Conservation (phyloP, 2,113 vertebrate genomes). For the Plestiodon gilberti region DNA sequence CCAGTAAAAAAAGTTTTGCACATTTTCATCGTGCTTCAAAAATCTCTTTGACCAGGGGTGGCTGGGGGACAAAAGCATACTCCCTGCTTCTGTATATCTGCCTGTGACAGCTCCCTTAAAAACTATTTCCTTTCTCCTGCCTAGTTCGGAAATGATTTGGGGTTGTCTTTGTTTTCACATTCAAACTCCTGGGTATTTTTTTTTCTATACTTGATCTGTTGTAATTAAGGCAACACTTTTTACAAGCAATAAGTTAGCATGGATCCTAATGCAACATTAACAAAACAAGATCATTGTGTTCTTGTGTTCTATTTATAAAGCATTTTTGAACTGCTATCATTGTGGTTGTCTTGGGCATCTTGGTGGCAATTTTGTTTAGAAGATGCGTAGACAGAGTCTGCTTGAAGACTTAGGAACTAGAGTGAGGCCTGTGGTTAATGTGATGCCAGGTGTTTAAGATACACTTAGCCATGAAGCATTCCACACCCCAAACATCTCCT, state of each 20-base stretch:
- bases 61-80: not conserved
- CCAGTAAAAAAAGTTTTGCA: not conserved
- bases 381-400: not conserved
- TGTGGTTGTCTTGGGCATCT: not conserved
- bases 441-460: not conserved
- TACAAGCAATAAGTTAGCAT: not conserved
- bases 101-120: not conserved
- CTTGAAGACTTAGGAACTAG: not conserved
- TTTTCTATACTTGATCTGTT: not conserved
- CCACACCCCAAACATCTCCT: not conserved
- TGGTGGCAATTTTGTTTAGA: not conserved
- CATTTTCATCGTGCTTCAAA: not conserved
- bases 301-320: not conserved
- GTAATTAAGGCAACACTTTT: not conserved
- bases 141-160: no score
- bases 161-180: no score
- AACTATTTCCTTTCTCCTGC: not conserved
- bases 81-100: no score
- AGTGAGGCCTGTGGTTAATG: not conserved
- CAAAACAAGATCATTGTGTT: not conserved
- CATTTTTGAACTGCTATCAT: not conserved
- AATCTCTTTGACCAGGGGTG: not conserved
- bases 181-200: not conserved
- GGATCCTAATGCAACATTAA: not conserved
- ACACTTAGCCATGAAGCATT: not conserved